Base-by-base conservation (phyloP, 92 coral and sea anemone genomes). In the Zoanthus gigantus region DNA sequence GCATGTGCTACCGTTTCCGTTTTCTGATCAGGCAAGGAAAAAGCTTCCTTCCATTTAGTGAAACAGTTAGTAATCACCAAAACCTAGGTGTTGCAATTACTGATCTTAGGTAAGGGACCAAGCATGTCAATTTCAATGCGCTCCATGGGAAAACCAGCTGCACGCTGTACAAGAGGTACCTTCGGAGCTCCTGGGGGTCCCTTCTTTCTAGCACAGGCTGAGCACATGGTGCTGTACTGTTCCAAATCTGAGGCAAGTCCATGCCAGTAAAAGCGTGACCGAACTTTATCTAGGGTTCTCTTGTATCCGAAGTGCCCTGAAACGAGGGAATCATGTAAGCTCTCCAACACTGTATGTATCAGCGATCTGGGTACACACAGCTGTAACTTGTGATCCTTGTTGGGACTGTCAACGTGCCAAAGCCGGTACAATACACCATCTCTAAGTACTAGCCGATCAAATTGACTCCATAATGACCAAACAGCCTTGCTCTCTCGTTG, bases 141-240 rank as follows among this genome's bases (percentile, higher is more conserved):
- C 42, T 34, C 42, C 42, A 34, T 34, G 42, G 42, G 42, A 34
- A 34, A 34, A 34, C 42, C 42, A 34, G 42, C 30, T 23, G 69
- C 78, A 45, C 81, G 68, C 78, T 72, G 88, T 28, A 72, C 78
- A 16, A 84, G 81, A 7, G 88, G 87, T 7, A n/a, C 81, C 79
- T 60, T 84, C 31, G 47, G 61, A 9, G 81, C 73, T 48, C 79
- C 46, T 17, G 45, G 61, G 48, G 88, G 88, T 53, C 58, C 58
- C 79, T 83, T 72, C 68, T 57, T 79, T 37, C 71, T 79, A 79
- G 84, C 84, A 79, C 72, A 79, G 31, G 67, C 84, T 1, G 52
- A 18, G 87, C 87, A 67, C 18, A 5, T 30, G 44, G 87, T 54
- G 29, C 73, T 32, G 52, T 34, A 46, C 54, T 63, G 32, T 83